Conservation (phyloP, 2,888 invertebrate genomes). For the Scaptomyza reducta region DNA sequence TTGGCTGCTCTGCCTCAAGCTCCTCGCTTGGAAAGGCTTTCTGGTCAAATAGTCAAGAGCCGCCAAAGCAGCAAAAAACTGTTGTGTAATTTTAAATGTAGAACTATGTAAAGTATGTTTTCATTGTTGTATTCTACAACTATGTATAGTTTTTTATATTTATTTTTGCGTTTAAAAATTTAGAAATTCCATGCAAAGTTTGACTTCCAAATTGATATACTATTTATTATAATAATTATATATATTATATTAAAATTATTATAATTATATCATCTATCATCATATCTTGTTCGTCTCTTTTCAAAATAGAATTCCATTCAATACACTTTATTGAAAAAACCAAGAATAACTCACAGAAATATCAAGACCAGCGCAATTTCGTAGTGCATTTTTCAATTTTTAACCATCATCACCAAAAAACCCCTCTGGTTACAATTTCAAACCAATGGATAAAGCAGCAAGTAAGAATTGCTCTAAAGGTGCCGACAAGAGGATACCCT, state of each 20-base stretch:
- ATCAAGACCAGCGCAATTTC: slow-evolving; percentile 7
- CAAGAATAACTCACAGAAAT: not conserved
- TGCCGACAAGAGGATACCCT: not conserved
- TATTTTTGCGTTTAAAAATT: not conserved
- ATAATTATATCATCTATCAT: no score
- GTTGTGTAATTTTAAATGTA: slow-evolving; percentile 41
- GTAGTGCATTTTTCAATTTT: slow-evolving; percentile 31
- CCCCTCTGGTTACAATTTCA: not conserved
- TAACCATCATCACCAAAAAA: slow-evolving; percentile 9
- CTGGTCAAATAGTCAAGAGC: slow-evolving; percentile 46
- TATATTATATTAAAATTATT: no score
- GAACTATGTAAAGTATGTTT: slow-evolving; percentile 32
- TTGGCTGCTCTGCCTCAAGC: slow-evolving; percentile 25
- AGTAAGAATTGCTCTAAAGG: not conserved
- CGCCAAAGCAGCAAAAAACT: slow-evolving; percentile 11
- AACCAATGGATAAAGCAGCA: slow-evolving; percentile 11
- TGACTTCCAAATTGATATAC: no score
- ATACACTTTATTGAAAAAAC: no score
- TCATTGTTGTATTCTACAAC: slow-evolving; percentile 16
- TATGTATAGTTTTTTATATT: not conserved
- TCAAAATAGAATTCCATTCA: no score
- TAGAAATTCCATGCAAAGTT: not conserved
- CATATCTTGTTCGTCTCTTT: no score
- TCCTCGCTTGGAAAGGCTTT: slow-evolving; percentile 13
- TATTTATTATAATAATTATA: no score